Conservation (phyloP, 2,113 vertebrate species). For the Okapia johnstoni region DNA sequence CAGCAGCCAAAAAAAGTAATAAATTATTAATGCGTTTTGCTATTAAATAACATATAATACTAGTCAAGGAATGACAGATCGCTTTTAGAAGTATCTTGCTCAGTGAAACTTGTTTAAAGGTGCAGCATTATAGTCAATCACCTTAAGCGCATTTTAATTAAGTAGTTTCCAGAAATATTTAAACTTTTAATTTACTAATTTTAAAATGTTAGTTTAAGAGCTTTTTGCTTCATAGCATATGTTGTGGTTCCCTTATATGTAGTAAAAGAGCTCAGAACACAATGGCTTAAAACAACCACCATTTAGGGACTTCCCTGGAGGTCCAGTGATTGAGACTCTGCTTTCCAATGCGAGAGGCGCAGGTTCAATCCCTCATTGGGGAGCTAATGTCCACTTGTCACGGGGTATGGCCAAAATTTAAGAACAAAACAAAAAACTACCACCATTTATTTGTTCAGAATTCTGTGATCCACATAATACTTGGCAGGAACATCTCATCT, state of each 20-base stretch:
- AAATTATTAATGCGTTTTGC: background rate
- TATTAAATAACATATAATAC: background rate
- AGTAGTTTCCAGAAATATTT: conserved; percentile 11
- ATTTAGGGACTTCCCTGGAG: background rate
- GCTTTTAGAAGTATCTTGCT: conserved; percentile 17
- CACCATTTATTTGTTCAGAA: background rate
- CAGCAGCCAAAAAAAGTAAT: background rate
- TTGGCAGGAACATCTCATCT: background rate
- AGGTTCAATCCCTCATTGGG: background rate
- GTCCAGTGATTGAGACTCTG: background rate
- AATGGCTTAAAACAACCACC: background rate
- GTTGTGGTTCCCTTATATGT: background rate
- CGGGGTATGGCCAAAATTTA: background rate
- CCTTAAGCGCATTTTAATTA: background rate
- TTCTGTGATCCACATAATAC: background rate
- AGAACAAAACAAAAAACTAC: background rate
- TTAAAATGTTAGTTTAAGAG: background rate
- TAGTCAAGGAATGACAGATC: background rate
- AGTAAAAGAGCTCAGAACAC: background rate
- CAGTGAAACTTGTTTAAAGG: background rate
- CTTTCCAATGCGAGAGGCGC: background rate
- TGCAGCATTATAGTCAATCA: background rate
- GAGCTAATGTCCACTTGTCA: background rate
- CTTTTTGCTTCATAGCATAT: background rate
- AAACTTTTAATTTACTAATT: conserved; percentile 19